phyloP scores from a whole-genome alignment of 2,888 invertebrate species.

The Agrotis exclamationis region DNA sequence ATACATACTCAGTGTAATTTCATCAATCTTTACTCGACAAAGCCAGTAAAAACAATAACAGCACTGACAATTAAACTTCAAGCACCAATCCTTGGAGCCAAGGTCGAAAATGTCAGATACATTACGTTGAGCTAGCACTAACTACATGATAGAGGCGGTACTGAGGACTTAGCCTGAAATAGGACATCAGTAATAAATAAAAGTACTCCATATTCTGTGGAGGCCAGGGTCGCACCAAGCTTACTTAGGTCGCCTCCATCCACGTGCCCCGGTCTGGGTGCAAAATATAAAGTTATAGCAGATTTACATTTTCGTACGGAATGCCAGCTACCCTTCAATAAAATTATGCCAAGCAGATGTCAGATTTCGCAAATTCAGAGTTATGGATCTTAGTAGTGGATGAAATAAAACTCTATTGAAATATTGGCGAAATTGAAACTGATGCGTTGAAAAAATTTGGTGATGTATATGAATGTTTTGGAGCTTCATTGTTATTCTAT shows the following conservation, averaged over 20 bases:
- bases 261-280: constrained; percentile 25
- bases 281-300: constrained; percentile 55
- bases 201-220: constrained; percentile 31
- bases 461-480: background rate
- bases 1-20: background rate
- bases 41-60: constrained; percentile 7
- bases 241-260: constrained; percentile 38
- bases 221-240: constrained; percentile 36
- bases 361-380: constrained; percentile 55
- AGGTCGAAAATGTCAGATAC: constrained; percentile 36
- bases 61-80: constrained; percentile 18
- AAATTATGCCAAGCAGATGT: constrained; percentile 62
- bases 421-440: constrained; percentile 14
- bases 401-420: constrained; percentile 8
- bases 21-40: background rate
- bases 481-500: background rate
- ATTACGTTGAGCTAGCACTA: constrained; percentile 28
- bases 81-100: constrained; percentile 24
- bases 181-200: constrained; percentile 48
- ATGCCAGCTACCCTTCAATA: constrained; percentile 53
- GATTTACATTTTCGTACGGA: constrained; percentile 56
- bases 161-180: constrained; percentile 28
- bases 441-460: background rate
- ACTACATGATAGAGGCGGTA: constrained; percentile 57
- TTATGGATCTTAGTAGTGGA: constrained; percentile 21